Percentiles rank a stretch among this genome's conserved stretches.
phyloP scores from a whole-genome alignment of 2,888 invertebrate genomes.

The Trachelus tabidus region DNA sequence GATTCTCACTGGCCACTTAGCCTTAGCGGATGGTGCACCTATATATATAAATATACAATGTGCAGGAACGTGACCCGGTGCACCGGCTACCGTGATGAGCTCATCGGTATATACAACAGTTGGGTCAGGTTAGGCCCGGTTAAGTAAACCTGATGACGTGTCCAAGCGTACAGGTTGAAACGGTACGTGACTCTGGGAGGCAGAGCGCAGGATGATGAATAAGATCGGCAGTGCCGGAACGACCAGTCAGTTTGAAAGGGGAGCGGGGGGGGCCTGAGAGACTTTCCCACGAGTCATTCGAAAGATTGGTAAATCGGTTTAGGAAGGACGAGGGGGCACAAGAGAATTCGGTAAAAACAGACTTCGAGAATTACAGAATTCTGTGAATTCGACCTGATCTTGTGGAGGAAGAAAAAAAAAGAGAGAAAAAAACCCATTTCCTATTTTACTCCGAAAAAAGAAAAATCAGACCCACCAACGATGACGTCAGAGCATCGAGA shows the following conservation, averaged over 20 bases:
- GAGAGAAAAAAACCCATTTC: background rate
- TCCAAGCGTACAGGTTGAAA: constrained; percentile 10
- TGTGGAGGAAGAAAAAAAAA: too few species aligned
- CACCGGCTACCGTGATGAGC: background rate
- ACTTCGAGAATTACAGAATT: background rate
- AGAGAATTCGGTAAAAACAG: background rate
- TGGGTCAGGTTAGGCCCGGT: constrained; percentile 34
- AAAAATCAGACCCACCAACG: background rate
- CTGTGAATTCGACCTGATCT: background rate
- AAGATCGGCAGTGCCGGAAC: background rate
- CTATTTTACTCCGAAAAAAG: background rate
- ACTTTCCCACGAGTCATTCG: constrained; percentile 53
- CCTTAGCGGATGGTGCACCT: background rate
- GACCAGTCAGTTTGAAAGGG: constrained; percentile 41
- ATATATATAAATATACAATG: background rate
- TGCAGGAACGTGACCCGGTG: background rate
- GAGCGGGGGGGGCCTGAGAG: constrained; percentile 57
- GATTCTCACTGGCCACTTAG: background rate
- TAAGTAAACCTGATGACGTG: constrained; percentile 35
- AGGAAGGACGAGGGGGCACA: background rate
- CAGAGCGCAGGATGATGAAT: background rate
- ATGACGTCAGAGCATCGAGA: background rate
- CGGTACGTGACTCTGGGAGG: background rate
- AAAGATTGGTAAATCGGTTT: background rate
- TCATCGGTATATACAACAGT: constrained; percentile 11